Percentiles rank a stretch among this genome's conserved stretches.
Evolutionary conservation across 2,797 vertebrate species (phyloP).

Genomic region (Sebastes kiyomatsui): DNA sequence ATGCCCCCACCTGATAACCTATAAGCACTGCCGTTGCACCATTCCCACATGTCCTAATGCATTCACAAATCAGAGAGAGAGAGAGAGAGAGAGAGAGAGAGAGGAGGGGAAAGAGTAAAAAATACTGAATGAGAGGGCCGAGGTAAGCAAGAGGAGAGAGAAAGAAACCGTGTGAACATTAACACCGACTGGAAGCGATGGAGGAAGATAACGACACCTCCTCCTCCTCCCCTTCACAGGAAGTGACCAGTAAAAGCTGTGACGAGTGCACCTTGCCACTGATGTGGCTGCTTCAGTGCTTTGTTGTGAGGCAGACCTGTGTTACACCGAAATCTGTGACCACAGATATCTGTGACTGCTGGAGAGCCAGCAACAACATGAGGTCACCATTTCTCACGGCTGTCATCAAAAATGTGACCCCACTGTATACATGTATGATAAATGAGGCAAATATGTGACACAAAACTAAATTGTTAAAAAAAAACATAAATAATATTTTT

Average conservation of each 20-base stretch:
- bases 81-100: not conserved
- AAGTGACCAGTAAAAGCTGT: constrained; percentile 50
- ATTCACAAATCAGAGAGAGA: constrained; percentile 69
- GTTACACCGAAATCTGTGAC: too few species aligned
- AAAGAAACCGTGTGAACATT: constrained; percentile 78
- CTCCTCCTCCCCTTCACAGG: constrained; percentile 39
- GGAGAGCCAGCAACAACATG: too few species aligned
- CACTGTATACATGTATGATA: too few species aligned
- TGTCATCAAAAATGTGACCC: too few species aligned
- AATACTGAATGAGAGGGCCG: constrained; percentile 18
- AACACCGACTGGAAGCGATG: constrained; percentile 78
- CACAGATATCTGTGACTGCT: too few species aligned
- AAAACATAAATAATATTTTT: too few species aligned
- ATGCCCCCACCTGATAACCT: constrained; percentile 85
- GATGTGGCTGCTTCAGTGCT: constrained; percentile 32
- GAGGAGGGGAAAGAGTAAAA: constrained; percentile 21
- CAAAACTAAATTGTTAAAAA: too few species aligned
- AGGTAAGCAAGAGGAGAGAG: constrained; percentile 10
- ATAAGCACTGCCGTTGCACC: constrained; percentile 58
- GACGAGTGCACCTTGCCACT: constrained; percentile 43
- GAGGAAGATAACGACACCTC: constrained; percentile 66
- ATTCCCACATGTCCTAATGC: constrained; percentile 81
- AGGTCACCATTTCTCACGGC: too few species aligned
- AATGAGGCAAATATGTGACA: too few species aligned
- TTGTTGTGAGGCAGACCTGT: not conserved